Base-by-base conservation (phyloP, 1,140 invertebrate genomes). In the Euwallacea fornicatus region DNA sequence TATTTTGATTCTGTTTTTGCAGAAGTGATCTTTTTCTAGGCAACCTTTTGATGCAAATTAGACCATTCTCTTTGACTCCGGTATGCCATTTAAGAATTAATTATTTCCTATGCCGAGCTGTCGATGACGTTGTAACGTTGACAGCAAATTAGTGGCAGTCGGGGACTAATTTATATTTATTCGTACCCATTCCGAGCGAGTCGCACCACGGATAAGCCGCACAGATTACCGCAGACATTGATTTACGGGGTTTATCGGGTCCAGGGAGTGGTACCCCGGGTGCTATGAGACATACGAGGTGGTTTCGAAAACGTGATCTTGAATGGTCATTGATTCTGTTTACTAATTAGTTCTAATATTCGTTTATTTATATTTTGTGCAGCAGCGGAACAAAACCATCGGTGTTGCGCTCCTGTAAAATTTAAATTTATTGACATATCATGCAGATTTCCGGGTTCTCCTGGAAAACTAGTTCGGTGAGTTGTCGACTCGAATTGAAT, bases 101-200 rank as follows among this genome's bases (percentile, higher is more conserved):
- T 75, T 75, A 73, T 56, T 43, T 64, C 61, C 42, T 60, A 61
- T 72, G 72, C 11, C 11, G 66, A 69, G 59, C 66, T 68, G 59
- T 59, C 56, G 74, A 75, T 74, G 68, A 66, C 71, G 72, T 62
- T 73, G 72, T 75, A 72, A 69, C 63, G 69, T 72, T 69, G 74
- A 78, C 77, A 78, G 76, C 76, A 77, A 78, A 78, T 78, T 78
- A 78, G 77, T 73, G 76, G 72, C 75, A 73, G 73, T 74, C 71
- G 66, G 63, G 68, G 64, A 73, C 75, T 77, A 78, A 78, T 78
- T 78, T 78, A 78, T 78, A 77, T 77, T 78, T 76, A 78, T 75
- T 73, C 70, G 42, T 74, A 73, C 75, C 77, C 75, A 76, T 75
- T 71, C 73, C 75, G 75, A 73, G 66, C 75, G 72, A 78, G 72